A percentile compares a stretch with the other conserved stretches of the same genome.
These are phyloP conservation scores for Margaritifera margaritifera DNA, from an alignment of 2,888 invertebrate genomes.

Conservation along the genomic window DNA sequence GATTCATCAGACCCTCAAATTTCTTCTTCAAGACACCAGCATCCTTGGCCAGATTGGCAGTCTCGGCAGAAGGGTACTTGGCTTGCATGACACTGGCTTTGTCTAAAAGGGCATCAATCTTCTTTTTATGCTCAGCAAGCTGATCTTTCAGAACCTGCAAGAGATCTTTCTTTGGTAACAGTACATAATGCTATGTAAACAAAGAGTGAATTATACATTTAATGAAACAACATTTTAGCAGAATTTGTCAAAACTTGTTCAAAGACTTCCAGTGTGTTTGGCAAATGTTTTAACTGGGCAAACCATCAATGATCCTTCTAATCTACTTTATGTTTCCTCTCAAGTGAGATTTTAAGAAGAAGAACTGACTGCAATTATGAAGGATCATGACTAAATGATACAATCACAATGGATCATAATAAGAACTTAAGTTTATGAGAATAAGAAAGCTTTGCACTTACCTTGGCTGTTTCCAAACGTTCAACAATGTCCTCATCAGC, in stretches of 20 bases:
- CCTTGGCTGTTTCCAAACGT: conserved; percentile 84
- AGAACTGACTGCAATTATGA: too few relatives aligned
- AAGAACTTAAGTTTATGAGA: not conserved
- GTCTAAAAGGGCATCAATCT: conserved; percentile 87
- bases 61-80: conserved; percentile 67
- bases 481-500: conserved; percentile 88
- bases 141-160: conserved; percentile 78
- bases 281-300: too few relatives aligned
- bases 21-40: conserved; percentile 63
- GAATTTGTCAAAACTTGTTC: too few relatives aligned
- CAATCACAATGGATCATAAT: not conserved
- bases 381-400: too few relatives aligned
- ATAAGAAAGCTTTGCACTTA: conserved; percentile 25
- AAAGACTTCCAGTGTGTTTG: too few relatives aligned
- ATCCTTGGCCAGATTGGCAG: conserved; percentile 65
- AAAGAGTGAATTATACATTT: too few relatives aligned
- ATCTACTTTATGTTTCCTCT: too few relatives aligned
- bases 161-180: too few relatives aligned
- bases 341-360: too few relatives aligned
- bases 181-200: too few relatives aligned
- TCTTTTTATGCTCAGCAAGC: conserved; percentile 82
- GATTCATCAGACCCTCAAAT: conserved; percentile 83
- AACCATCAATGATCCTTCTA: too few relatives aligned
- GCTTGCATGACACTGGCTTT: conserved; percentile 73
- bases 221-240: too few relatives aligned